phyloP scores from a whole-genome alignment of 2,113 vertebrate genomes.

The Neogobius melanostomus region DNA sequence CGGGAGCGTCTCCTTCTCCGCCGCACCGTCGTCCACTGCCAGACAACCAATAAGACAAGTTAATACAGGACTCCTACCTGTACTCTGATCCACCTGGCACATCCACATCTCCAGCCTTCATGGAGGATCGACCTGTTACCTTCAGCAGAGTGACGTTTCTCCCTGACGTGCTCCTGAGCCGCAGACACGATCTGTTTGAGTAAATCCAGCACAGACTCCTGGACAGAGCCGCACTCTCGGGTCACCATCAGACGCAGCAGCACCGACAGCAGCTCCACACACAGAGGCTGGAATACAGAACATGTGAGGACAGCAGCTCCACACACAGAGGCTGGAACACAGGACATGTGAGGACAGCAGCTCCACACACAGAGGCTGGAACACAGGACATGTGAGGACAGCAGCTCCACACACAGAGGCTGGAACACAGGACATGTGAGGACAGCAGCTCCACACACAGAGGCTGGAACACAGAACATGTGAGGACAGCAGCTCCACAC shows the following conservation, averaged over 20 bases:
- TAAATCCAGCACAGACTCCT: conserved; percentile 85
- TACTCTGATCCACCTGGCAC: no score
- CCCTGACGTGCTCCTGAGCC: conserved; percentile 87
- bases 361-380: conserved; percentile 87
- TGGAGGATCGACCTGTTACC: conserved; percentile 70
- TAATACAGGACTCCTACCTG: no score
- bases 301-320: not conserved
- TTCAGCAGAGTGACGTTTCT: conserved; percentile 92
- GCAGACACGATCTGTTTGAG: conserved; percentile 84
- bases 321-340: not conserved
- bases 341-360: conserved; percentile 63
- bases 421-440: not conserved
- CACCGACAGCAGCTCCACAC: conserved; percentile 88
- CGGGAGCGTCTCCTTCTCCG: conserved; percentile 94
- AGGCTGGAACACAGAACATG: conserved; percentile 65
- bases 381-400: not conserved
- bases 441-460: conserved; percentile 88
- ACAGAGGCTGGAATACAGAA: conserved; percentile 76
- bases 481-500: not conserved
- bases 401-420: not conserved
- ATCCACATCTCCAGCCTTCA: no score
- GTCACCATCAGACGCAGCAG: conserved; percentile 91
- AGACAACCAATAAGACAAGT: not conserved
- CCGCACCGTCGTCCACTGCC: conserved; percentile 92
- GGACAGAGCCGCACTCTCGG: conserved; percentile 83